Percentiles rank a stretch among this genome's conserved stretches.
Evolutionary conservation across 2,797 vertebrate species (phyloP).

Genomic region (Bradypus variegatus): DNA sequence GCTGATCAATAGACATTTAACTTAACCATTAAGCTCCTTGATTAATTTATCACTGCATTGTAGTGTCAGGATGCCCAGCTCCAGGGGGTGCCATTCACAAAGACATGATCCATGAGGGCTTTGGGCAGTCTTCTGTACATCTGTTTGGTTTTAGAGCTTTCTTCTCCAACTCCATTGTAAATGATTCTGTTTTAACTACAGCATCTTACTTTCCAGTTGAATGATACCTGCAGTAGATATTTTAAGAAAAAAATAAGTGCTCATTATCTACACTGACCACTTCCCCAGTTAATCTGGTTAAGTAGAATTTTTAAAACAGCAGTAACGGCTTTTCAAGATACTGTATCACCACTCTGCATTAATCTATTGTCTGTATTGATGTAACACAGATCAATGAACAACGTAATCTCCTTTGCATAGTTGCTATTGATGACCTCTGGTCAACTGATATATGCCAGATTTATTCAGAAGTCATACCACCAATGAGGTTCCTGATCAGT

Average conservation of each 20-base stretch:
- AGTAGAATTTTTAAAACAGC: neutral
- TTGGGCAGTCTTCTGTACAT: neutral
- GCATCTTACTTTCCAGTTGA: neutral
- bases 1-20: constrained; percentile 15
- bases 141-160: neutral
- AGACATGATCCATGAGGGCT: neutral
- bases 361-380: neutral
- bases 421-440: constrained; percentile 3
- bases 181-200: neutral
- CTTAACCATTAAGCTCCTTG: neutral
- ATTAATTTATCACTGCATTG: neutral
- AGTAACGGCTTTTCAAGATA: constrained; percentile 22
- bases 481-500: neutral
- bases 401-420: neutral
- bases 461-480: constrained; percentile 18
- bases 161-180: neutral
- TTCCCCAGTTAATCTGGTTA: constrained; percentile 13
- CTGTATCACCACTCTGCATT: neutral
- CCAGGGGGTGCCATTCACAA: neutral
- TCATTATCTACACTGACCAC: neutral
- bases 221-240: neutral
- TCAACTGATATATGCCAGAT: neutral
- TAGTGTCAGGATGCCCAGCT: neutral
- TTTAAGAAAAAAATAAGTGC: neutral
- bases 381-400: neutral